Conservation (phyloP, 2,797 vertebrate species). For the Bufotes viridis region DNA sequence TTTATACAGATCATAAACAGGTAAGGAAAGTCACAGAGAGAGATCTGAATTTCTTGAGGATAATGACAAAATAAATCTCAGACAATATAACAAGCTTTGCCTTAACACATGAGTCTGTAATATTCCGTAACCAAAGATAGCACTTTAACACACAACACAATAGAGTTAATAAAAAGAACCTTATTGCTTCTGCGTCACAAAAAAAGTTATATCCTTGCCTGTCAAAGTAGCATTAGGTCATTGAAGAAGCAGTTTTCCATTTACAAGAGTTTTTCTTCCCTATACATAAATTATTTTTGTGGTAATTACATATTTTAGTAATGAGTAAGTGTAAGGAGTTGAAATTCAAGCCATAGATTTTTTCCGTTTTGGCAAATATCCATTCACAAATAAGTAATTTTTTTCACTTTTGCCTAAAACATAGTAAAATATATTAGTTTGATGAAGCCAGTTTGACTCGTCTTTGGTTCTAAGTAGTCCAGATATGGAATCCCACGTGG, state of each 20-base stretch:
- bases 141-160: constrained; percentile 15
- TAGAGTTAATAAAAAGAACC: constrained; percentile 11
- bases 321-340: constrained; percentile 11
- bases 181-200: background rate
- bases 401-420: constrained; percentile 46
- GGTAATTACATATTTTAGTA: constrained; percentile 16
- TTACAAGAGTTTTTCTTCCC: constrained; percentile 2
- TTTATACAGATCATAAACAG: constrained; percentile 58
- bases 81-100: constrained; percentile 31
- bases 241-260: constrained; percentile 1
- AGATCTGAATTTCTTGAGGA: constrained; percentile 33
- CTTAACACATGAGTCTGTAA: background rate
- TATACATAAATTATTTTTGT: constrained; percentile 21
- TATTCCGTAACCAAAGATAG: constrained; percentile 20
- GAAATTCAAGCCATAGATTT: background rate
- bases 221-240: background rate
- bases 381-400: constrained; percentile 37
- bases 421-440: constrained; percentile 51
- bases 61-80: constrained; percentile 55
- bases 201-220: constrained; percentile 7
- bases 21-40: constrained; percentile 46
- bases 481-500: constrained; percentile 57
- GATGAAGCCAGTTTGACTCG: constrained; percentile 46
- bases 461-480: constrained; percentile 55
- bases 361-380: constrained; percentile 26